These are phyloP conservation scores for Phyllotreta striolata DNA, from an alignment of 2,888 invertebrate genomes.

Conservation along the genomic window DNA sequence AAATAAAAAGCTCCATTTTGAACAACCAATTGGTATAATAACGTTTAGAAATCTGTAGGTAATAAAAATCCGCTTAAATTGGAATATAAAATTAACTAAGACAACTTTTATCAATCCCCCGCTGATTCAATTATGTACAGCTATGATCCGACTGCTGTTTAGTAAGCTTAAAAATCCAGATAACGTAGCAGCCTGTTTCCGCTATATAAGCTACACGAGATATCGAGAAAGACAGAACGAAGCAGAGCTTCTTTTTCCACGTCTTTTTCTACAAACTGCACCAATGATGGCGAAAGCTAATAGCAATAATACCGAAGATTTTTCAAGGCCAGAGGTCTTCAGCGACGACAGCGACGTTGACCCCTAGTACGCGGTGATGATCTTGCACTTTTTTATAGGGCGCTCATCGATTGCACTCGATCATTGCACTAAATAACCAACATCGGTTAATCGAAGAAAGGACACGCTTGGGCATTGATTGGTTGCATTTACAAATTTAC, in stretches of 20 bases:
- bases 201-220: conserved; percentile 23
- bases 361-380: conserved; percentile 40
- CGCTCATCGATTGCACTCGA: conserved; percentile 25
- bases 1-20: too few species aligned
- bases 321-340: conserved; percentile 51
- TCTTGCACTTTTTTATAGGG: conserved; percentile 12
- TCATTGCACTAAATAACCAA: not conserved
- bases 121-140: not conserved
- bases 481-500: too few species aligned
- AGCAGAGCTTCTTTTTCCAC: not conserved
- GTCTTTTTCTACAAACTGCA: conserved; percentile 14
- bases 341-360: conserved; percentile 45
- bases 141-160: conserved; percentile 3
- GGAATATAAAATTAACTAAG: not conserved
- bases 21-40: too few species aligned
- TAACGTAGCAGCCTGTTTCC: conserved; percentile 25
- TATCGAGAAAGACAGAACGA: conserved; percentile 15
- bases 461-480: too few species aligned
- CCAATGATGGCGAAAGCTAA: conserved; percentile 33
- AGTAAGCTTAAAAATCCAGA: conserved; percentile 3
- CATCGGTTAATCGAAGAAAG: too few species aligned
- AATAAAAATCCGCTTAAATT: not conserved
- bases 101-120: not conserved
- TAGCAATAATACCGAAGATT: conserved; percentile 40
- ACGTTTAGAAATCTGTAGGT: too few species aligned